Base-by-base conservation (phyloP, 2,797 vertebrate genomes). In the Falco novaeseelandiae region DNA sequence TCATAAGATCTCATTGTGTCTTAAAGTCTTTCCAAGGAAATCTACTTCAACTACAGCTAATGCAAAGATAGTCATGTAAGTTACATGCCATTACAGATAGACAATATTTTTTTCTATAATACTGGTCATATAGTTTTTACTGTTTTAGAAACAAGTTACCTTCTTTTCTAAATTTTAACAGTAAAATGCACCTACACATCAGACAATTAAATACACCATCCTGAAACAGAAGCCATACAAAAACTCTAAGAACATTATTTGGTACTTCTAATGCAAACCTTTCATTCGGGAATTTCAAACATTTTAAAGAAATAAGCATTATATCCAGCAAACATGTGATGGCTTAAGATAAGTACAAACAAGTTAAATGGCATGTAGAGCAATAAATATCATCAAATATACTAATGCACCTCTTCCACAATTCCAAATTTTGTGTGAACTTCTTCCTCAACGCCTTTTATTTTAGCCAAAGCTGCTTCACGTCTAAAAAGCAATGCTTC, bases 361-460 rank as follows among this genome's bases (percentile, higher is more conserved):
- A 5, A 81, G 16, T 38, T 87, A 61, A 80, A 80, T 12, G 6
- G 17, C 18, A 83, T 11, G 18, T 12, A 65, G 12, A 80, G 18
- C 10, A 88, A 61, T 49, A 90, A 59, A n/a, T 12, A 72, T 22
- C 27, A 61, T 40, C 92, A 92, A 85, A 74, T 46, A 76, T 21
- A 61, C 26, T 23, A 77, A 26, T 54, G 63, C 92, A 98, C 98
- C 98, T 98, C 97, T 93, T 98, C 98, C 36, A 98, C 94, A 94
- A 98, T 97, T 70, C 88, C 95, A 87, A 98, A 97, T 96, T 97
- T 98, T 83, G 97, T 94, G 66, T 97, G 96, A 66, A 99, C 96
- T 83, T 98, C 98, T 90, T 99, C 98, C 87, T 99, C 98, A n/a
- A 98, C 97, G 12, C 90, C 96, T 55, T 95, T 95, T 88, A 99